Percentiles rank a stretch among this genome's conserved stretches.
Conservation (phyloP, 1,140 invertebrate species). For the Heliconius hermathena region DNA sequence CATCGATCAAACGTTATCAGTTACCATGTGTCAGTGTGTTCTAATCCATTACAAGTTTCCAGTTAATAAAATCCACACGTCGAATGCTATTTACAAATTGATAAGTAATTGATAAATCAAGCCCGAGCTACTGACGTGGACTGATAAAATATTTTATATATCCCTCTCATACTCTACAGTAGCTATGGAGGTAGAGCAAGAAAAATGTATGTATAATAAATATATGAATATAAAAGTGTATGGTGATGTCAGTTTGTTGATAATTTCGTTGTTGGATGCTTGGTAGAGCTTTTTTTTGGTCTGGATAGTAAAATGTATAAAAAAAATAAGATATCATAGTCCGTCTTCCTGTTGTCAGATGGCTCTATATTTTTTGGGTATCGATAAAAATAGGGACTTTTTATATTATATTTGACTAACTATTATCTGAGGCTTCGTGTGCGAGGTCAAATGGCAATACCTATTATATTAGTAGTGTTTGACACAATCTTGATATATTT, state of each 20-base stretch:
- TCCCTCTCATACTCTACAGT: constrained; percentile 5
- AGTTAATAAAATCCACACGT: constrained; percentile 63
- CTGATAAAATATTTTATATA: background rate
- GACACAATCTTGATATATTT: no score
- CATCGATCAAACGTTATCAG: constrained; percentile 60
- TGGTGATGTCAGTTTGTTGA: background rate
- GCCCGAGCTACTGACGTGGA: constrained; percentile 49
- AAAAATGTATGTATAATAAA: background rate
- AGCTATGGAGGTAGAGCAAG: background rate
- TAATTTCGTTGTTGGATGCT: background rate
- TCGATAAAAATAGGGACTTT: background rate
- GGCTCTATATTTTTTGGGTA: background rate
- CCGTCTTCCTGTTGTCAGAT: background rate
- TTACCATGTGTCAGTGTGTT: constrained; percentile 50
- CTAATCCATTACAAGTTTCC: constrained; percentile 66
- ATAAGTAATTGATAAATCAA: constrained; percentile 57
- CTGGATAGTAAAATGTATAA: background rate
- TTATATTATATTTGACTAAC: background rate
- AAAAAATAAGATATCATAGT: background rate
- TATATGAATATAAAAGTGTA: background rate
- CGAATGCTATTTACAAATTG: constrained; percentile 66
- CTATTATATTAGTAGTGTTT: no score
- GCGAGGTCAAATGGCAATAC: no score
- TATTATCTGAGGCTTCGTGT: no score
- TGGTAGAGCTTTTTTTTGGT: background rate